phyloP scores from a whole-genome alignment of 2,888 invertebrate genomes.

The Tenthredo notha region DNA sequence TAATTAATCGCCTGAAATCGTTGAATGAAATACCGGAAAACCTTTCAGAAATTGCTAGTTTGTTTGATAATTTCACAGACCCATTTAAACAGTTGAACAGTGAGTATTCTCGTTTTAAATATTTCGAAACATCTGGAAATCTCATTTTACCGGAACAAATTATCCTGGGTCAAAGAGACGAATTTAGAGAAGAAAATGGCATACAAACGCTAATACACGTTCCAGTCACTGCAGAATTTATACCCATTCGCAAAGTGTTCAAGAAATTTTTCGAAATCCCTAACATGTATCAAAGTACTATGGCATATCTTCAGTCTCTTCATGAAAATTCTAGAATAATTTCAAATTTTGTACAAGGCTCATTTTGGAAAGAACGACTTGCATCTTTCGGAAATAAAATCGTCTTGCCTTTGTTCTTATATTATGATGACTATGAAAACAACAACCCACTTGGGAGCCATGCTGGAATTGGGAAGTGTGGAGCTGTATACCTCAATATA shows the following conservation, averaged over 20 bases:
- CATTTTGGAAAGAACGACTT: conserved; percentile 55
- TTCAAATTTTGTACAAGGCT: conserved; percentile 58
- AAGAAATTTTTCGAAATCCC: conserved; percentile 61
- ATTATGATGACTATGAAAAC: conserved; percentile 62
- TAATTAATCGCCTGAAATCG: conserved; percentile 28
- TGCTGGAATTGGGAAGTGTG: conserved; percentile 61
- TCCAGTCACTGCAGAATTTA: conserved; percentile 60
- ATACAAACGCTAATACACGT: conserved; percentile 45
- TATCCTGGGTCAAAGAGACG: conserved; percentile 56
- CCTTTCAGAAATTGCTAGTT: conserved; percentile 34
- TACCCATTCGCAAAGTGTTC: conserved; percentile 60
- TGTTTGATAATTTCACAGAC: conserved; percentile 19
- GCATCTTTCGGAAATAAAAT: conserved; percentile 53
- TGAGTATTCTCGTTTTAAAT: conserved; percentile 56
- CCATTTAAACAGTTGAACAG: conserved; percentile 55
- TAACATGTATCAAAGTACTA: conserved; percentile 55
- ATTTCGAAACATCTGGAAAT: conserved; percentile 56
- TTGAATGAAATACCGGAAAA: conserved; percentile 40
- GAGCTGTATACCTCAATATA: conserved; percentile 58
- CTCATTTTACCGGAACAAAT: conserved; percentile 57
- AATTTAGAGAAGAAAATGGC: conserved; percentile 54
- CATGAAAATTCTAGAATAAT: conserved; percentile 52
- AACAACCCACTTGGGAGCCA: conserved; percentile 62
- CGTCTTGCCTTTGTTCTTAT: conserved; percentile 61
- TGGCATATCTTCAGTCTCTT: conserved; percentile 55